phyloP scores from a whole-genome alignment of 2,113 vertebrate species.

The Crotalus horridus region DNA sequence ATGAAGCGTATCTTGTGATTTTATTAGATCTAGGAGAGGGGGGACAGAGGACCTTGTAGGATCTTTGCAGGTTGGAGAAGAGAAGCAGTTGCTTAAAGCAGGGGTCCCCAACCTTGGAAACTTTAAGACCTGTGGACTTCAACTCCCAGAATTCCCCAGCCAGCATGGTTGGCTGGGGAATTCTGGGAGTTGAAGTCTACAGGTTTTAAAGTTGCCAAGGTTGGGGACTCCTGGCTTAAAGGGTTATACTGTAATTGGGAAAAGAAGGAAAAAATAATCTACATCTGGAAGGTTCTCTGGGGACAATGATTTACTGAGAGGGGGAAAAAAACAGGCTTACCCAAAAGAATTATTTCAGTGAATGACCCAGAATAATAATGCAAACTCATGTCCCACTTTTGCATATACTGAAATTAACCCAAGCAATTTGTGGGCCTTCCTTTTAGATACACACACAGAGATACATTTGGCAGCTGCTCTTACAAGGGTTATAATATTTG shows the following conservation, averaged over 20 bases:
- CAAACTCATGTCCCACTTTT: fast-evolving
- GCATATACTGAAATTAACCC: neutral
- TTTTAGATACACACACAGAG: neutral
- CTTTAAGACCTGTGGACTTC: too few relatives aligned
- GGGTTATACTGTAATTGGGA: neutral
- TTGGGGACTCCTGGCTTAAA: neutral
- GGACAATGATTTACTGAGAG: neutral
- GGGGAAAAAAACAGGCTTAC: neutral
- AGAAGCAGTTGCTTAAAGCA: neutral
- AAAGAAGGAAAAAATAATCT: neutral
- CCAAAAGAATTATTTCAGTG: neutral
- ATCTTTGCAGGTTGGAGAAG: neutral
- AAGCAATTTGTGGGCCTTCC: neutral
- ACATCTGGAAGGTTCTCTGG: neutral
- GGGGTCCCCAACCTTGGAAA: too few relatives aligned
- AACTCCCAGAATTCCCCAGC: too few relatives aligned
- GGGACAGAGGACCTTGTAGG: neutral
- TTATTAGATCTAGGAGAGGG: neutral
- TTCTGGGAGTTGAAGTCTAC: too few relatives aligned
- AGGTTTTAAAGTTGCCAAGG: too few relatives aligned
- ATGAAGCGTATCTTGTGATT: neutral
- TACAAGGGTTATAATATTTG: neutral
- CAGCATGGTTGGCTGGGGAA: too few relatives aligned
- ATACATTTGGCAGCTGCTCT: neutral
- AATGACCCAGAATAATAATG: neutral